Base-by-base conservation (phyloP, 2,888 invertebrate genomes). In the Plemyria rubiginata region DNA sequence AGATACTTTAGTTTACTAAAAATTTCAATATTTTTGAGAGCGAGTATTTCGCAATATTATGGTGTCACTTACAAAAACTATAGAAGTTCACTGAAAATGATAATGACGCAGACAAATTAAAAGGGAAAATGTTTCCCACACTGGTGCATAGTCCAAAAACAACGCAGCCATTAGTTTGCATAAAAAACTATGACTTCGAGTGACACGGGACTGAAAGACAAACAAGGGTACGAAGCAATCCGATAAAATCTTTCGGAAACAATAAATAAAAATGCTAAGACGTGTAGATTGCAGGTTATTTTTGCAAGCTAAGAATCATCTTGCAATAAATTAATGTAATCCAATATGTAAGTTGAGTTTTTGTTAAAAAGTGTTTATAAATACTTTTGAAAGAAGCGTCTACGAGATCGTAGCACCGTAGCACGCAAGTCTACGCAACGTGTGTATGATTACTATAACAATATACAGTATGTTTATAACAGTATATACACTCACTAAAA, bases 321-420 rank as follows among this genome's bases (percentile, higher is more conserved):
- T n/a, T n/a, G n/a, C n/a, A n/a, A n/a, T n/a, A n/a, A n/a, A n/a
- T n/a, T n/a, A n/a, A n/a, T n/a, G n/a, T n/a, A n/a, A n/a, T n/a
- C n/a, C n/a, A n/a, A n/a, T n/a, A n/a, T n/a, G n/a, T n/a, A n/a
- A n/a, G n/a, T n/a, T n/a, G n/a, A n/a, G n/a, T n/a, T n/a, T n/a
- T n/a, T n/a, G n/a, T n/a, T n/a, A n/a, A n/a, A n/a, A n/a, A n/a
- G n/a, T n/a, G n/a, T n/a, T n/a, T n/a, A n/a, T n/a, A n/a, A n/a
- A n/a, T n/a, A n/a, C n/a, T n/a, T n/a, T n/a, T n/a, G n/a, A n/a
- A n/a, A n/a, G n/a, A n/a, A 48, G 22, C 48, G 28, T 50, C 38
- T 51, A 51, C 36, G 36, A 51, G 13, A 4, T 54, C 46, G 45
- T 54, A 54, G 45, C 54, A 43, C 43, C 13, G 53, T 54, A 54